Evolutionary conservation across 2,113 vertebrate genomes (phyloP).

Genomic region (Menidia beryllina): DNA sequence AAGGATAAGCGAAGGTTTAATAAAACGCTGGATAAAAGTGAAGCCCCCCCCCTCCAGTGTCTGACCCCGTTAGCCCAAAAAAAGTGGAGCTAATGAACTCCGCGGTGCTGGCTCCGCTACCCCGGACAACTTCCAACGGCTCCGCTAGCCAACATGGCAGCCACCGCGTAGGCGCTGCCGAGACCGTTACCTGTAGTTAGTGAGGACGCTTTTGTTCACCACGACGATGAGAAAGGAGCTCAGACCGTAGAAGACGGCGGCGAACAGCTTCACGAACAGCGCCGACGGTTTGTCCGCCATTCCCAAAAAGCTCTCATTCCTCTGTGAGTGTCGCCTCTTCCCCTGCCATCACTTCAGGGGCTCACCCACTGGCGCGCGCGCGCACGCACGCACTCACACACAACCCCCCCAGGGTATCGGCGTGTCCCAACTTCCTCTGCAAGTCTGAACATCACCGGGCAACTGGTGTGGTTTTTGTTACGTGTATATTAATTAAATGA

Average conservation of each 20-base stretch:
- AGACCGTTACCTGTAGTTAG: slow-evolving; percentile 86
- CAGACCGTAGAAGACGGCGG: slow-evolving; percentile 89
- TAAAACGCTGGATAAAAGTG: not conserved
- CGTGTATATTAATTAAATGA: not conserved
- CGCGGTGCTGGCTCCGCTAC: not conserved
- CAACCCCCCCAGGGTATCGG: not conserved
- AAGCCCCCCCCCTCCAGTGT: not conserved
- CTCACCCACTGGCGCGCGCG: not conserved
- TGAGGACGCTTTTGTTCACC: slow-evolving; percentile 93
- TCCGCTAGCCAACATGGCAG: slow-evolving; percentile 49
- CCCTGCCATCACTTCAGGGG: slow-evolving; percentile 60
- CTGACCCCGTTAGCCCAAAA: slow-evolving; percentile 1
- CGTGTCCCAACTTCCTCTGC: slow-evolving; percentile 40
- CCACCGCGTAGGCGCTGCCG: not conserved
- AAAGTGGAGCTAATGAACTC: slow-evolving; percentile 27
- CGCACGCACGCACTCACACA: not conserved
- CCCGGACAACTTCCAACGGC: slow-evolving; percentile 27
- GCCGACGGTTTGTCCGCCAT: slow-evolving; percentile 88
- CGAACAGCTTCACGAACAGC: slow-evolving; percentile 86
- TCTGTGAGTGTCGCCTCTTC: slow-evolving; percentile 54
- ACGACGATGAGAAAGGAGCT: slow-evolving; percentile 93
- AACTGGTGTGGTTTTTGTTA: no score
- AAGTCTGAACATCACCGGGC: not conserved
- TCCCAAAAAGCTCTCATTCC: slow-evolving; percentile 78
- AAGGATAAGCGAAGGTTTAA: not conserved